Percentiles rank a stretch among this genome's conserved stretches.
These are phyloP conservation scores for Oligia fasciuncula DNA, from an alignment of 2,888 invertebrate species.

Conservation along the genomic window DNA sequence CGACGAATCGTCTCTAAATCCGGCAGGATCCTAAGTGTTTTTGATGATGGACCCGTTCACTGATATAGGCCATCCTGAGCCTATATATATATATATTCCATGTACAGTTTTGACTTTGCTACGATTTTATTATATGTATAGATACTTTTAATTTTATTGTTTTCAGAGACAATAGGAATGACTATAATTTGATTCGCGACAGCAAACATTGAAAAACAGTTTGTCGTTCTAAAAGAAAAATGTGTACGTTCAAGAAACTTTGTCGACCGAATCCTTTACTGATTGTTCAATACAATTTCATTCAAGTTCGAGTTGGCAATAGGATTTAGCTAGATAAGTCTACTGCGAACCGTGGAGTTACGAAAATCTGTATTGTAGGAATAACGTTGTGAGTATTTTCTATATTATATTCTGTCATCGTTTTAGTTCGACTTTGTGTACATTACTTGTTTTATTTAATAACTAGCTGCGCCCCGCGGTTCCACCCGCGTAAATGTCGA, in stretches of 20 bases:
- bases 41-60: too few relatives aligned
- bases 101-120: too few relatives aligned
- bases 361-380: slow-evolving; percentile 5
- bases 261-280: slow-evolving; percentile 37
- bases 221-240: slow-evolving; percentile 37
- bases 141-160: neutral
- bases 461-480: too few relatives aligned
- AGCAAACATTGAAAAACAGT: slow-evolving; percentile 31
- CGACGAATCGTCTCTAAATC: too few relatives aligned
- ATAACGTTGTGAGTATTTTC: slow-evolving; percentile 6
- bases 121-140: neutral
- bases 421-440: neutral
- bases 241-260: slow-evolving; percentile 35
- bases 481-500: too few relatives aligned
- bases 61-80: too few relatives aligned
- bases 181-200: slow-evolving; percentile 22
- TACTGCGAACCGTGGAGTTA: slow-evolving; percentile 19
- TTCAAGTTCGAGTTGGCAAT: slow-evolving; percentile 35
- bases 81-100: too few relatives aligned
- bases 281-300: slow-evolving; percentile 57
- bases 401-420: neutral
- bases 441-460: neutral
- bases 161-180: neutral
- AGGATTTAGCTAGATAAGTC: slow-evolving; percentile 43
- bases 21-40: too few relatives aligned